These are phyloP conservation scores for Ridgeia piscesae DNA, from an alignment of 1,140 invertebrate species.

Conservation along the genomic window DNA sequence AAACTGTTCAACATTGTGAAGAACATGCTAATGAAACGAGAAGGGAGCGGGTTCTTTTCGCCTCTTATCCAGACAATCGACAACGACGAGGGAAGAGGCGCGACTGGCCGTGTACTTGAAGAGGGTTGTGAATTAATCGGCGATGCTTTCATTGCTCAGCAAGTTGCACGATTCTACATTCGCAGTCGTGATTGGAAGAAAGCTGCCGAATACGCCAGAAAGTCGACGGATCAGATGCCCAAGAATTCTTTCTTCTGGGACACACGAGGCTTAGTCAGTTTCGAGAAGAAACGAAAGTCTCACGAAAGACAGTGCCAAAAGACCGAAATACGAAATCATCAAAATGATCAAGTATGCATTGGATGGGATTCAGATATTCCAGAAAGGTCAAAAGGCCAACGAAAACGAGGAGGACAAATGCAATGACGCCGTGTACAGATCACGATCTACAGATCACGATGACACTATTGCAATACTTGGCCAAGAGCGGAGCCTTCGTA, in stretches of 20 bases:
- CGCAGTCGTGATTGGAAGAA: slow-evolving; percentile 34
- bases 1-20: not conserved
- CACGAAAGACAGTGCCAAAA: slow-evolving; percentile 12
- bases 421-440: slow-evolving; percentile 34
- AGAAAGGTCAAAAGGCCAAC: slow-evolving; percentile 34
- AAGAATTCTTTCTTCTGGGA: slow-evolving; percentile 38
- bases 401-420: slow-evolving; percentile 23
- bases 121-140: slow-evolving; percentile 30
- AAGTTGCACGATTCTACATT: slow-evolving; percentile 37
- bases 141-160: slow-evolving; percentile 37
- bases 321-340: slow-evolving; percentile 22
- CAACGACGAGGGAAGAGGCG: not conserved
- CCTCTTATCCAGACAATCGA: not conserved
- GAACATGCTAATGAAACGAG: not conserved
- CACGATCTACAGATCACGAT: slow-evolving; percentile 31
- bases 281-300: slow-evolving; percentile 1
- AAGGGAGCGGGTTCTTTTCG: not conserved
- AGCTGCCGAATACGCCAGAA: slow-evolving; percentile 34
- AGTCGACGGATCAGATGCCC: slow-evolving; percentile 28
- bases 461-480: slow-evolving; percentile 19
- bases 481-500: slow-evolving; percentile 9
- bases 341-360: slow-evolving; percentile 27
- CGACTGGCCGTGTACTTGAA: slow-evolving; percentile 22
- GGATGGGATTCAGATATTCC: slow-evolving; percentile 32
- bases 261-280: slow-evolving; percentile 40